These are phyloP conservation scores for Oscheius sp. DNA, from an alignment of 2,888 invertebrate species.

Conservation along the genomic window DNA sequence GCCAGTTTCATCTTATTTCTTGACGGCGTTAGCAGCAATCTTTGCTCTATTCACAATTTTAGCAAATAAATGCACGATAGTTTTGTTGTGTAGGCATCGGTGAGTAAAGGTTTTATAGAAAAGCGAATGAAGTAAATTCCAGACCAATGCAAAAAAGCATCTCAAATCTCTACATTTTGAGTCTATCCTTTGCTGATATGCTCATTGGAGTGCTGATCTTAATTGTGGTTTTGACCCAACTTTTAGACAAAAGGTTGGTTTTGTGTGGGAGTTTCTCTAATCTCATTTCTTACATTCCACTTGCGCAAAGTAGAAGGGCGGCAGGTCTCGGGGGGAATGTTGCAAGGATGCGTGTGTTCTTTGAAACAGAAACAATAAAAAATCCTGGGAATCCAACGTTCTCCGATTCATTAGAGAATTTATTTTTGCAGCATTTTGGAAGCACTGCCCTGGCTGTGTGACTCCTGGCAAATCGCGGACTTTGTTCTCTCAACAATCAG, in stretches of 20 bases:
- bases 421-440: neutral
- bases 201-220: constrained; percentile 55
- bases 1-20: constrained; percentile 16
- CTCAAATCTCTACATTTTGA: constrained; percentile 60
- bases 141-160: constrained; percentile 51
- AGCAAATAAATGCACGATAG: constrained; percentile 41
- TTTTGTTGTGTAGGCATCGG: constrained; percentile 34
- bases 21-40: neutral
- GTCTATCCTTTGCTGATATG: constrained; percentile 58
- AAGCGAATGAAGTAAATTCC: neutral
- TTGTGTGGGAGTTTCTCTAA: neutral
- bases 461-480: constrained; percentile 27
- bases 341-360: neutral
- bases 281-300: too few relatives aligned
- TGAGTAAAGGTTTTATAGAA: neutral
- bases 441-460: constrained; percentile 24
- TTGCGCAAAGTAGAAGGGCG: neutral
- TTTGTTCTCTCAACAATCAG: constrained; percentile 56
- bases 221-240: constrained; percentile 49
- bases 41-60: constrained; percentile 30
- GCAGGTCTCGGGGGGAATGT: neutral
- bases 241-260: constrained; percentile 32
- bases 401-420: neutral
- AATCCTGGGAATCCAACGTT: neutral
- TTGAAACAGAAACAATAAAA: neutral